Percentiles rank a stretch among this genome's conserved stretches.
phyloP scores from a whole-genome alignment of 2,797 vertebrate genomes.

The Varecia variegata region DNA sequence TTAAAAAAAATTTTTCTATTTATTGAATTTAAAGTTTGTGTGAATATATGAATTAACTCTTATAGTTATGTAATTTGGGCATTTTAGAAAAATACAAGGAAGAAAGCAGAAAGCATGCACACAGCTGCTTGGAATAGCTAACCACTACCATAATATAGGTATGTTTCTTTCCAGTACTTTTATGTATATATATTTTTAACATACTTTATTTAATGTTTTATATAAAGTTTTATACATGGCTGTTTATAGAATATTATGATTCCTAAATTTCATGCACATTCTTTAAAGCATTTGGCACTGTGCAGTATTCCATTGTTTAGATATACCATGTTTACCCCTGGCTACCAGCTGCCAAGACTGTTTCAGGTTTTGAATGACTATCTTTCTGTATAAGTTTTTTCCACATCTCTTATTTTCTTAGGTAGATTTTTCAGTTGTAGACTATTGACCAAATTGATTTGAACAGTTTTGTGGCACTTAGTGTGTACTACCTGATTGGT shows the following conservation, averaged over 20 bases:
- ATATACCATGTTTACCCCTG: not conserved
- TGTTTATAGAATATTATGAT: not conserved
- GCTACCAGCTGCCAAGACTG: not conserved
- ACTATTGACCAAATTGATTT: too few species aligned
- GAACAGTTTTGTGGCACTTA: not conserved
- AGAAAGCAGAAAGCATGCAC: not conserved
- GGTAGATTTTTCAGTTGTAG: not conserved
- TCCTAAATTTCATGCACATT: not conserved
- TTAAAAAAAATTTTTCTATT: not conserved
- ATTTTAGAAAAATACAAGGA: not conserved
- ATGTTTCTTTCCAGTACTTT: not conserved
- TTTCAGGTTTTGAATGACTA: not conserved
- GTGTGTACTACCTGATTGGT: not conserved
- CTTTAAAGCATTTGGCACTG: not conserved
- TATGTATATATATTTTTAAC: not conserved
- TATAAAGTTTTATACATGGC: not conserved
- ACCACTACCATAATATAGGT: accelerated
- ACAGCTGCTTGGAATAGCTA: not conserved
- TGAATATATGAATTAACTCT: not conserved
- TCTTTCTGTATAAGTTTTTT: accelerated
- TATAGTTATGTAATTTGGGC: not conserved
- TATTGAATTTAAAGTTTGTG: not conserved
- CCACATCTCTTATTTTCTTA: not conserved
- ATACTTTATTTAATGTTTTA: not conserved
- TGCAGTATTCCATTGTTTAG: not conserved